A percentile compares a stretch with the other conserved stretches of the same genome.
phyloP scores from a whole-genome alignment of 2,113 vertebrate genomes.

The Pachycephala philippinensis region DNA sequence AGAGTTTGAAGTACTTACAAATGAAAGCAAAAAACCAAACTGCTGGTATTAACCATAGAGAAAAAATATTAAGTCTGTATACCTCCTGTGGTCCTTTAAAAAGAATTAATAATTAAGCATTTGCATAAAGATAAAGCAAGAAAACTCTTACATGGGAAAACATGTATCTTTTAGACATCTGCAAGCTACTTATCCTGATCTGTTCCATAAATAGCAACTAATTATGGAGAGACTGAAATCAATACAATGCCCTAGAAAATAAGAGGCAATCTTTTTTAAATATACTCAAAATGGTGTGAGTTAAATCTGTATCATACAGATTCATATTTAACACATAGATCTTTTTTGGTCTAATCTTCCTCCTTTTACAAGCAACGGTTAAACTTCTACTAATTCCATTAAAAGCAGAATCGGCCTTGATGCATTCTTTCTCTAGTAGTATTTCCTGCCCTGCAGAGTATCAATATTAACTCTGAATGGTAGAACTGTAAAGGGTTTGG shows the following conservation, averaged over 20 bases:
- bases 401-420: background rate
- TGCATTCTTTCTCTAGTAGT: background rate
- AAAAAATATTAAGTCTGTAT: background rate
- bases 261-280: background rate
- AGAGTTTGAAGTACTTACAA: slow-evolving; percentile 15
- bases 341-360: background rate
- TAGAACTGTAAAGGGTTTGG: background rate
- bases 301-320: background rate
- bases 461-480: background rate
- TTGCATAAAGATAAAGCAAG: slow-evolving; percentile 15
- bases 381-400: background rate
- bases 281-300: background rate
- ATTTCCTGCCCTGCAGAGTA: background rate
- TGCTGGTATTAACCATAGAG: background rate
- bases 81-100: background rate
- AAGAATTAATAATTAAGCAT: background rate
- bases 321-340: background rate
- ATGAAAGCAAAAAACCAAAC: slow-evolving; percentile 1
- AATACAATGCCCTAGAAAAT: background rate
- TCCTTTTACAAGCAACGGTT: background rate
- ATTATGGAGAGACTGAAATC: background rate
- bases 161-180: background rate
- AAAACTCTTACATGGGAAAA: background rate
- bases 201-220: slow-evolving; percentile 4
- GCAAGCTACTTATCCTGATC: background rate